Evolutionary conservation across 2,888 invertebrate species (phyloP).

Genomic region (Phorcus lineatus): DNA sequence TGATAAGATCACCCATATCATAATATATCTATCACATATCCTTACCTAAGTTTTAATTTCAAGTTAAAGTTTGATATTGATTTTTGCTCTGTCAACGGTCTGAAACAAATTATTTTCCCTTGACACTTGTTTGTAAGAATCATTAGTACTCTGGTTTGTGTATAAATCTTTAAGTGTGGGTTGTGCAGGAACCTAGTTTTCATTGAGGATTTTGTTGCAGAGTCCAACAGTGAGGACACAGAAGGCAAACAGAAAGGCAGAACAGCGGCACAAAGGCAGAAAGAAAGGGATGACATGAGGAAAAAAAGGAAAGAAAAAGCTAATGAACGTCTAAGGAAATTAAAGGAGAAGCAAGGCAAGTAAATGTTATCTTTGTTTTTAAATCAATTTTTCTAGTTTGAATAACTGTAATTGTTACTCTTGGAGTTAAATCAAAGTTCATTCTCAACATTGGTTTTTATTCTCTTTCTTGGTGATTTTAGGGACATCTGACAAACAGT

Average conservation of each 20-base stretch:
- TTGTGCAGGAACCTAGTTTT: neutral
- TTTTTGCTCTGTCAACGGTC: too few species aligned
- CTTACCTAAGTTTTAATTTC: too few species aligned
- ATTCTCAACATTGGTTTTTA: too few species aligned
- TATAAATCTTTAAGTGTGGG: too few species aligned
- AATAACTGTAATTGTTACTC: neutral
- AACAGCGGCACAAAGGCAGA: constrained; percentile 72
- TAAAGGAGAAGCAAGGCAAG: constrained; percentile 61
- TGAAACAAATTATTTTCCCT: too few species aligned
- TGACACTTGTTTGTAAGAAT: too few species aligned
- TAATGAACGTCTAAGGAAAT: constrained; percentile 62
- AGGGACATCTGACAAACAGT: constrained; percentile 31
- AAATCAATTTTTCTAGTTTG: neutral
- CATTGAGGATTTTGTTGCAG: constrained; percentile 36
- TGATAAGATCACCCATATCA: too few species aligned
- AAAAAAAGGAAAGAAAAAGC: constrained; percentile 68
- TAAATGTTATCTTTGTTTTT: neutral
- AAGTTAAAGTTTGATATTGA: too few species aligned
- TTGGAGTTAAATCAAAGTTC: neutral
- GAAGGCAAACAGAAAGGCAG: constrained; percentile 60
- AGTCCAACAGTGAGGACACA: constrained; percentile 52
- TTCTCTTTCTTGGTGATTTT: neutral
- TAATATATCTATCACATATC: too few species aligned
- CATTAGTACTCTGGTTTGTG: too few species aligned
- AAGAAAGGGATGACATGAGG: constrained; percentile 72